Conservation (phyloP, 1,140 invertebrate species). For the Ips nitidus region DNA sequence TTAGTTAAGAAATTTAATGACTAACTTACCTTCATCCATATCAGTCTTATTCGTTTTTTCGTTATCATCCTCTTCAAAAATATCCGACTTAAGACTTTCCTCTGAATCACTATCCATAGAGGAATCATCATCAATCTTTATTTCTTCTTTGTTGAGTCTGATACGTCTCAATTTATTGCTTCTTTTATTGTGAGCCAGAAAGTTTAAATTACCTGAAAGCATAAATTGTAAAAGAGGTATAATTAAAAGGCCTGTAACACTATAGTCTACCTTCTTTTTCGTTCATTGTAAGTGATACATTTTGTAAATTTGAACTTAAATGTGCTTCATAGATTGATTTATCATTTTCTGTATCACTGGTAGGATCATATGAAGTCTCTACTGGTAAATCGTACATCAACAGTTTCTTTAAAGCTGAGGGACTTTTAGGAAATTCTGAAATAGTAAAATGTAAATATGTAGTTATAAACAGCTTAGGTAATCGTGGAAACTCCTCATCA, state of each 20-base stretch:
- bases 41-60: conserved; percentile 34
- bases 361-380: conserved; percentile 40
- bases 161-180: conserved; percentile 51
- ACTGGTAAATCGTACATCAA: conserved; percentile 47
- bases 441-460: conserved; percentile 12
- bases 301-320: conserved; percentile 51
- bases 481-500: background rate
- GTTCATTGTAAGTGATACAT: conserved; percentile 51
- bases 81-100: conserved; percentile 51
- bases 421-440: conserved; percentile 48
- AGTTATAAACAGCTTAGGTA: background rate
- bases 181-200: conserved; percentile 48
- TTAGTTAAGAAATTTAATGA: too few relatives aligned
- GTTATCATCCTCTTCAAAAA: conserved; percentile 42
- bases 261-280: conserved; percentile 48
- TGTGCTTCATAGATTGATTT: conserved; percentile 52
- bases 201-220: conserved; percentile 50
- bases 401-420: conserved; percentile 46
- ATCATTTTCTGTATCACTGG: conserved; percentile 51
- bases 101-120: conserved; percentile 47
- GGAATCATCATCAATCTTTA: conserved; percentile 47
- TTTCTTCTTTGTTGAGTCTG: conserved; percentile 43
- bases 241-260: too few relatives aligned
- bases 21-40: conserved; percentile 39
- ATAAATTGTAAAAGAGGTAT: background rate